phyloP scores from a whole-genome alignment of 2,888 invertebrate genomes.

The Orthonevra nobilis region DNA sequence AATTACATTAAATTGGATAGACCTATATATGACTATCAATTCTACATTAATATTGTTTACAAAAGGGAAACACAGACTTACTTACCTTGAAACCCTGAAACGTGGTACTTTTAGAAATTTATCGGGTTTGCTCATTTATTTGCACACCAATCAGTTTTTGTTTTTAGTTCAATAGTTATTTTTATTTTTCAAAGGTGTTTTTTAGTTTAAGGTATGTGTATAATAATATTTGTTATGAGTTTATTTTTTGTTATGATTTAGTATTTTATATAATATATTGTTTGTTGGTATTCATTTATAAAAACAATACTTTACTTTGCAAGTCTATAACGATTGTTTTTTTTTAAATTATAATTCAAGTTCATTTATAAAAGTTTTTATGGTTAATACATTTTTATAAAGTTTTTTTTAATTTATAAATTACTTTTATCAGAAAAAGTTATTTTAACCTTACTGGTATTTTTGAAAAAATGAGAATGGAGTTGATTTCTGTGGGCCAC shows the following conservation, averaged over 20 bases:
- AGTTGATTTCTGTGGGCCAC: slow-evolving; percentile 30
- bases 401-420: slow-evolving; percentile 1
- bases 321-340: no score
- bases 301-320: no score
- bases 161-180: no score
- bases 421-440: not conserved
- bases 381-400: not conserved
- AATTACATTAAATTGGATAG: no score
- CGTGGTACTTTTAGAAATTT: slow-evolving; percentile 45
- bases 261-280: not conserved
- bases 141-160: not conserved
- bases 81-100: slow-evolving; percentile 26
- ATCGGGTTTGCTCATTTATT: slow-evolving; percentile 25
- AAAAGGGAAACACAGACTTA: no score
- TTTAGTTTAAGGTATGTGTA: not conserved
- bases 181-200: not conserved
- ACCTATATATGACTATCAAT: no score
- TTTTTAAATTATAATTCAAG: not conserved
- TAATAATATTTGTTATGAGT: slow-evolving; percentile 9
- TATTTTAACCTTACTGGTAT: slow-evolving; percentile 41
- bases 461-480: slow-evolving; percentile 48
- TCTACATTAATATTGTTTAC: no score
- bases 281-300: no score
- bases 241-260: not conserved
- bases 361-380: not conserved